Base-by-base conservation (phyloP, 2,797 vertebrate genomes). In the Pitangus sulphuratus region DNA sequence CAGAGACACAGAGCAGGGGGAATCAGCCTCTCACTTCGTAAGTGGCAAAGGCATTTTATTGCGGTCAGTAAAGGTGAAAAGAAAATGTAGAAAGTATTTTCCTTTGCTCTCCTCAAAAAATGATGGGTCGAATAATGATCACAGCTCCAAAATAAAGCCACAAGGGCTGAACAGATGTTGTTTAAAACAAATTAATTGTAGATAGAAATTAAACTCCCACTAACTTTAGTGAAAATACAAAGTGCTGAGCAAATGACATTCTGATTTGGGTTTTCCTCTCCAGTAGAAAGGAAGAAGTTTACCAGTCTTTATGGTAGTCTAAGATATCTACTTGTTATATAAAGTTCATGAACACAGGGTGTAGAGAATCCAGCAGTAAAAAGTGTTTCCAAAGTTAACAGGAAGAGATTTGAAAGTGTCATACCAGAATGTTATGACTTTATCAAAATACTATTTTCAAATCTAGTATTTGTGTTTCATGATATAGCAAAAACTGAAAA, bases 381-480 rank as follows among this genome's bases (percentile, higher is more conserved):
- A 83, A 61, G 31, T 71, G 30, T 64, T 95, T 90, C 51, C 82
- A 79, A 64, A 81, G 16, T n/a, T 88, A 60, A 91, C 62, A 61
- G 53, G 39, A 54, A 89, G 88, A 62, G 28, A 58, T 95, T 94
- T 93, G 51, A 87, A 89, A 95, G 83, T 60, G 37, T 77, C 61
- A 44, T 87, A 58, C 47, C 37, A 87, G 78, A 82, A 82, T 88
- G 64, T 92, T 86, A 89, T 45, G 39, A 74, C 7, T 91, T 76
- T 78, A 83, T 84, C 84, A 91, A 58, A 93, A 80, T 39, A 11
- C 14, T 90, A 90, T 96, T 91, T 93, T 44, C 62, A 76, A 96
- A 93, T 64, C 62, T 84, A 66, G 48, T 54, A 87, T 58, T 92
- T 90, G 47, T 91, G 81, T 90, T 93, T 75, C 84, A 24, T 82